A percentile compares a stretch with the other conserved stretches of the same genome.
phyloP scores from a whole-genome alignment of 1,140 invertebrate genomes.

The Dendrolimus kikuchii region DNA sequence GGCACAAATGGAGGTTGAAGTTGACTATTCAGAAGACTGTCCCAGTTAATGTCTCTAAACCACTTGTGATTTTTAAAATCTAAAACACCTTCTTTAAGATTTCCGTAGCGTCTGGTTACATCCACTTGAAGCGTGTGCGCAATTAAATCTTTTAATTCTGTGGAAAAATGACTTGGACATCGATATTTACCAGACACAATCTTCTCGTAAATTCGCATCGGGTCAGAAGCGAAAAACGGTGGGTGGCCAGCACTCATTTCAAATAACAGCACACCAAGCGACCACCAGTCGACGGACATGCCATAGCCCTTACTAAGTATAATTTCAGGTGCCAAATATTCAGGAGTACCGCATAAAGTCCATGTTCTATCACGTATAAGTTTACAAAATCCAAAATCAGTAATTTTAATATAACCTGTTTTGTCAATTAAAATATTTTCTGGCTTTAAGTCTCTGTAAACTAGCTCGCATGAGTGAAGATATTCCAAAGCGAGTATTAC shows the following conservation, averaged over 20 bases:
- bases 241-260: conserved; percentile 88
- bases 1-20: conserved; percentile 85
- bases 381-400: conserved; percentile 97
- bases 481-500: conserved; percentile 94
- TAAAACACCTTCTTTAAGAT: conserved; percentile 84
- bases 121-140: conserved; percentile 88
- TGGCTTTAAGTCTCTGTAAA: conserved; percentile 96
- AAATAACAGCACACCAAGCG: conserved; percentile 88
- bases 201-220: conserved; percentile 93
- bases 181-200: conserved; percentile 84
- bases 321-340: conserved; percentile 96
- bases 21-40: conserved; percentile 85
- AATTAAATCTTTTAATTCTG: conserved; percentile 89
- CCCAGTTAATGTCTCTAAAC: conserved; percentile 89
- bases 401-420: conserved; percentile 87
- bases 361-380: conserved; percentile 89
- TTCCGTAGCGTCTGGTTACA: conserved; percentile 90
- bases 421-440: conserved; percentile 96
- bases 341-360: conserved; percentile 97
- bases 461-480: conserved; percentile 90
- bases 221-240: conserved; percentile 88
- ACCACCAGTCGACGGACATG: conserved; percentile 97
- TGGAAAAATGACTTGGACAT: conserved; percentile 77
- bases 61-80: conserved; percentile 80
- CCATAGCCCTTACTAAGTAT: conserved; percentile 97